Conservation (phyloP, 2,797 vertebrate species). For the Tarsius wallacei region DNA sequence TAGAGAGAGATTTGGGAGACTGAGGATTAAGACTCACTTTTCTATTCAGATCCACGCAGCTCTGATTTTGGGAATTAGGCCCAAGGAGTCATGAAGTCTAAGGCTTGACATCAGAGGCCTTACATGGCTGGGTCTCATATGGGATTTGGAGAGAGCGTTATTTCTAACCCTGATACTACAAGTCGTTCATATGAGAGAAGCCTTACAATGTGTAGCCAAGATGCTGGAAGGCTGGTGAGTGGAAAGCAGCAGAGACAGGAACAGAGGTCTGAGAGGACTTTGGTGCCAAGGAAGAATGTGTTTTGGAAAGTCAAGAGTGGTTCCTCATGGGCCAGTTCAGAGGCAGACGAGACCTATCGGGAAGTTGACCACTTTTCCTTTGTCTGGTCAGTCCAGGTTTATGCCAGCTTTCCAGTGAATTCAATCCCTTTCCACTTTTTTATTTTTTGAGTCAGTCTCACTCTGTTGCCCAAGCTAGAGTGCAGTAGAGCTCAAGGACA, state of each 20-base stretch:
- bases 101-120: background rate
- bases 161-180: background rate
- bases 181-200: background rate
- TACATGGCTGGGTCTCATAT: background rate
- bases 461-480: no score
- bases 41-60: background rate
- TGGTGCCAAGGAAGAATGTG: background rate
- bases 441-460: no score
- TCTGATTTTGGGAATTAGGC: background rate
- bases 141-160: background rate
- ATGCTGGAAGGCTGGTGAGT: background rate
- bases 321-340: background rate
- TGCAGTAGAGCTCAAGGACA: no score
- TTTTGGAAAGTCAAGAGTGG: background rate
- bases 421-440: background rate
- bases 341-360: background rate
- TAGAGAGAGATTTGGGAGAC: background rate
- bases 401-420: background rate
- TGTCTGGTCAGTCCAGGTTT: background rate
- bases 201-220: background rate
- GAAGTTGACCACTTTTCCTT: background rate
- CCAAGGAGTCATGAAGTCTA: background rate
- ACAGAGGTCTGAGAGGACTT: background rate
- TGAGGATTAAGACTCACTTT: background rate
- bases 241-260: background rate